phyloP scores from a whole-genome alignment of 2,113 vertebrate species.

The Bubo scandiacus region DNA sequence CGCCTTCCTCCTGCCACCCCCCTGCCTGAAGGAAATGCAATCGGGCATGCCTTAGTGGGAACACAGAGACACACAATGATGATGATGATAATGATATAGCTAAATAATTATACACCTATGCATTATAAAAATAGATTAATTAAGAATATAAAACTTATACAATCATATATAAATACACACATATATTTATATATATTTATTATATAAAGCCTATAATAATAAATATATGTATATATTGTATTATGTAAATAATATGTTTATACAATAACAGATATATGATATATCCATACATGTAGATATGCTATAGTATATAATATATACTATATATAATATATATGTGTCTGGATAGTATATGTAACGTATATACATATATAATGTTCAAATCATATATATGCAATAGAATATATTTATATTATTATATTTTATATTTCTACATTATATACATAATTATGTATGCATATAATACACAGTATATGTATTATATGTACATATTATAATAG shows the following conservation, averaged over 20 bases:
- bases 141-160: neutral
- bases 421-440: neutral
- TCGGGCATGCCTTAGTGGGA: neutral
- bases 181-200: neutral
- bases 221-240: neutral
- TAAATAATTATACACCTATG: neutral
- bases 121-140: no score
- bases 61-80: rapidly evolving
- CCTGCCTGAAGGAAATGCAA: rapidly evolving
- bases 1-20: neutral
- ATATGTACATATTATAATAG: neutral
- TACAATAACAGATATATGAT: neutral
- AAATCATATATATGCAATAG: neutral
- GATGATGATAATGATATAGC: no score
- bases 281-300: neutral
- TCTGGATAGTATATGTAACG: neutral
- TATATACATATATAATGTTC: neutral
- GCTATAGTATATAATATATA: neutral
- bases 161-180: no score
- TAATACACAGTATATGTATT: neutral
- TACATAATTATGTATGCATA: neutral
- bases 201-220: neutral
- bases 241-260: neutral
- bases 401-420: rapidly evolving
- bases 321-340: neutral